Base-by-base conservation (phyloP, 2,888 invertebrate species). In the Trachelus tabidus region DNA sequence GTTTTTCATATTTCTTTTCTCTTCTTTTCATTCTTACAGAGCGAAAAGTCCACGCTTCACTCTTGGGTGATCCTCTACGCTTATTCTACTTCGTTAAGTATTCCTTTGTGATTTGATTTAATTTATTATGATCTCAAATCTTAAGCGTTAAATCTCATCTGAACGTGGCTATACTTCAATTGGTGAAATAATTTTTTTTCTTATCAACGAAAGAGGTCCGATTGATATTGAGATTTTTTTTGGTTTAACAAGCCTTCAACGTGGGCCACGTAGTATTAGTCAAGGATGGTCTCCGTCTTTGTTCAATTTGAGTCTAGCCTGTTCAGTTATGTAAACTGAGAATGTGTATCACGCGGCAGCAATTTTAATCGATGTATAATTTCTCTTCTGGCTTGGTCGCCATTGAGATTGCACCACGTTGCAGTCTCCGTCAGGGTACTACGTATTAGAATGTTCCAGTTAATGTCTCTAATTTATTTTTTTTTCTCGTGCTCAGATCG, bases 381-480 rank as follows among this genome's bases (percentile, higher is more conserved):
- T 71, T 71, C 31, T 30, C 33, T 34, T 34, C 31, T 30, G 33
- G 33, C 31, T 30, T 33, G 71, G 35, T 75, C 75, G 73, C 74
- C 69, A 40, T 75, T 76, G 77, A 79, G 77, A 79, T 76, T 81
- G 80, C 80, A 81, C 79, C 80, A 79, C 81, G 80, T 80, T 81
- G 80, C 76, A 81, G 79, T 81, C 79, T 75, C 73, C 79, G 79
- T 81, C 80, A 81, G 81, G 81, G 81, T 81, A 81, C 77, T 78
- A 76, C 77, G 81, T 80, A 80, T 74, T 79, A 73, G 69, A 80
- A 81, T 81, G 81, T 77, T 81, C 15, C 81, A 81, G 79, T 78
- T 80, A 73, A 71, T 23, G 56, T 77, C 79, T 78, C 75, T 81
- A 79, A 82, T 81, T 82, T 82, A 81, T 80, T 81, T 74, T 76